A percentile compares a stretch with the other conserved stretches of the same genome.
Evolutionary conservation across 2,797 vertebrate genomes (phyloP).

Genomic region (Malacoraja senta): DNA sequence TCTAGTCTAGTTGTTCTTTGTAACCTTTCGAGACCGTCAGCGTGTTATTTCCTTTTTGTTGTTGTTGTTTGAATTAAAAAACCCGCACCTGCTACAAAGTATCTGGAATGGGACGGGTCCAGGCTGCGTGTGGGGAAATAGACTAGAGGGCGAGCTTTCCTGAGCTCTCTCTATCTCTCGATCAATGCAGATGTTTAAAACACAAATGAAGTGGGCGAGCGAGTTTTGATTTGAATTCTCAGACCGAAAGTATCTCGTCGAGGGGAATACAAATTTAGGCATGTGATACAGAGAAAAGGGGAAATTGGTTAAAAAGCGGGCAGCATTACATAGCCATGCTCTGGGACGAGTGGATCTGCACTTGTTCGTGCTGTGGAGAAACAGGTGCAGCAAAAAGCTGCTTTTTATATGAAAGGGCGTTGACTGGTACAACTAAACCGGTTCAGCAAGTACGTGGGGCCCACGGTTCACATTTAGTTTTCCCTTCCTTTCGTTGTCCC

Average conservation of each 20-base stretch:
- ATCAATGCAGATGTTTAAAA: too few species aligned
- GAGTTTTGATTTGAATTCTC: background rate
- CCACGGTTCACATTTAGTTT: background rate
- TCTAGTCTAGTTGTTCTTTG: background rate
- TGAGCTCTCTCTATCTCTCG: too few species aligned
- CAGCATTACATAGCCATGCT: background rate
- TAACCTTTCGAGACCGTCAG: background rate
- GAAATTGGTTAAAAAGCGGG: background rate
- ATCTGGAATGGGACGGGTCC: background rate
- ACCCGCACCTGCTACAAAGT: background rate
- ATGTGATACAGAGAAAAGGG: background rate
- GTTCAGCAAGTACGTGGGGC: conserved; percentile 5
- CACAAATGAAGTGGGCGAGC: too few species aligned
- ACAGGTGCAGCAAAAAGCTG: background rate
- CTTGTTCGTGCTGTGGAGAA: background rate
- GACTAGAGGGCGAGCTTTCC: background rate
- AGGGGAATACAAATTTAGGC: background rate
- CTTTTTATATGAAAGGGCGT: background rate
- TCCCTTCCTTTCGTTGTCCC: background rate
- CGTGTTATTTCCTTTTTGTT: background rate
- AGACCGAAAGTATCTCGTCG: background rate
- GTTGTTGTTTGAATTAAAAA: background rate
- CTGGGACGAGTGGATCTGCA: background rate
- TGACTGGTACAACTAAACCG: background rate
- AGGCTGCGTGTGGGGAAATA: background rate